Conservation (phyloP, 30 jellyfish, hydroid and myxozoan species). For the Morbakka virulenta region DNA sequence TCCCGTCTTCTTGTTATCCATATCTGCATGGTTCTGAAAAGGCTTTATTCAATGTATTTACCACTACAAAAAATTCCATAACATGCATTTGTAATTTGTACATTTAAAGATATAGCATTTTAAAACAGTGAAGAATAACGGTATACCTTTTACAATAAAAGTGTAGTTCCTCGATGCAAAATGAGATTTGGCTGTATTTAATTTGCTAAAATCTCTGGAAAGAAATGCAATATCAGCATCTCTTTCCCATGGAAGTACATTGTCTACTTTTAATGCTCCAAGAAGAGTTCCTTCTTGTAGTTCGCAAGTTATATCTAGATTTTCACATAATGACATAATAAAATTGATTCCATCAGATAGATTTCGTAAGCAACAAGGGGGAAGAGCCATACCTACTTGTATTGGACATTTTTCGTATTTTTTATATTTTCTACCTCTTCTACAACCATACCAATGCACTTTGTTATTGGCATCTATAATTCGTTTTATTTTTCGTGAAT, state of each 20-base stretch:
- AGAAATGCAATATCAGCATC: slow-evolving; percentile 81
- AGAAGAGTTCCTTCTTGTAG: slow-evolving; percentile 86
- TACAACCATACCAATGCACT: slow-evolving; percentile 80
- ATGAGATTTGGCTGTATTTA: not conserved
- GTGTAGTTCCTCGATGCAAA: slow-evolving; percentile 31
- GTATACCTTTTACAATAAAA: slow-evolving; percentile 43
- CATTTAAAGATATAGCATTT: too few species aligned
- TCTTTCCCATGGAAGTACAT: slow-evolving; percentile 83
- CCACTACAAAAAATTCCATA: not conserved
- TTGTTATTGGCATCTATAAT: slow-evolving; percentile 26
- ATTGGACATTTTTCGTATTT: slow-evolving; percentile 37
- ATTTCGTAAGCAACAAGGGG: slow-evolving; percentile 93
- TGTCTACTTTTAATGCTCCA: slow-evolving; percentile 76
- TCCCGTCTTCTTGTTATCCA: too few species aligned
- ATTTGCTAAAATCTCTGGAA: slow-evolving; percentile 50
- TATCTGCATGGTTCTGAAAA: too few species aligned
- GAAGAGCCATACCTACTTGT: slow-evolving; percentile 90
- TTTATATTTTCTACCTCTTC: slow-evolving; percentile 23
- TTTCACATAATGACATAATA: slow-evolving; percentile 27
- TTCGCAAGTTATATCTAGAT: slow-evolving; percentile 37
- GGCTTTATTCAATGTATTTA: too few species aligned
- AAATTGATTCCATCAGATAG: slow-evolving; percentile 71
- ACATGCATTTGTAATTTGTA: too few species aligned
- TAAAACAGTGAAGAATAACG: too few species aligned
- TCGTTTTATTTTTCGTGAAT: slow-evolving; percentile 64